phyloP scores from a whole-genome alignment of 2,888 invertebrate genomes.

The Leptinotarsa rubiginosa region DNA sequence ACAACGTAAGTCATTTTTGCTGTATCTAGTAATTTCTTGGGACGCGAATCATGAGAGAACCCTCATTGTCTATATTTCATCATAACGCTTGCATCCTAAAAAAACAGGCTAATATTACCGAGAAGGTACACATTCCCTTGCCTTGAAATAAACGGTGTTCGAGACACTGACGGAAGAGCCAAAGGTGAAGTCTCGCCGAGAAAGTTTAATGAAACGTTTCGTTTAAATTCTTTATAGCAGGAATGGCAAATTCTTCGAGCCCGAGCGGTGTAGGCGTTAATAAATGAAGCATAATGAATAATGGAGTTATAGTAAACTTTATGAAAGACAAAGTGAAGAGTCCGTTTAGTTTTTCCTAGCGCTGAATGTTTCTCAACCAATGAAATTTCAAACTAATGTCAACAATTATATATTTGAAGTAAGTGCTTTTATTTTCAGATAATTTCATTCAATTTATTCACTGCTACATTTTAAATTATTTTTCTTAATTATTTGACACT shows the following conservation, averaged over 20 bases:
- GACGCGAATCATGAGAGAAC: not conserved
- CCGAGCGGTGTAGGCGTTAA: not conserved
- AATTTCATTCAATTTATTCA: no score
- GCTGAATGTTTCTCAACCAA: no score
- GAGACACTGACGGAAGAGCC: conserved; percentile 7
- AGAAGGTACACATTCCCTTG: not conserved
- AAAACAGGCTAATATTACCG: not conserved
- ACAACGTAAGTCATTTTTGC: no score
- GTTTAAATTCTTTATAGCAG: not conserved
- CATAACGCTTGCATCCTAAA: not conserved
- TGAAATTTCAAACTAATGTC: no score
- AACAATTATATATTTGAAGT: no score
- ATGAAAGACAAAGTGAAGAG: not conserved
- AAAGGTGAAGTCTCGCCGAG: not conserved
- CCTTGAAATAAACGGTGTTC: not conserved
- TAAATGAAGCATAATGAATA: conserved; percentile 6
- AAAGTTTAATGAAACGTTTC: conserved; percentile 4
- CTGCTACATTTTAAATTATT: no score
- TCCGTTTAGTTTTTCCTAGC: no score
- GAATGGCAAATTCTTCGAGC: not conserved
- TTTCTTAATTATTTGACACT: no score
- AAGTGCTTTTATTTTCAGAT: no score
- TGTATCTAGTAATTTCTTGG: no score
- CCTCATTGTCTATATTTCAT: not conserved
- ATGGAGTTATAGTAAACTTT: not conserved